Evolutionary conservation across 2,888 invertebrate species (phyloP).

Genomic region (Ligdia adustata): DNA sequence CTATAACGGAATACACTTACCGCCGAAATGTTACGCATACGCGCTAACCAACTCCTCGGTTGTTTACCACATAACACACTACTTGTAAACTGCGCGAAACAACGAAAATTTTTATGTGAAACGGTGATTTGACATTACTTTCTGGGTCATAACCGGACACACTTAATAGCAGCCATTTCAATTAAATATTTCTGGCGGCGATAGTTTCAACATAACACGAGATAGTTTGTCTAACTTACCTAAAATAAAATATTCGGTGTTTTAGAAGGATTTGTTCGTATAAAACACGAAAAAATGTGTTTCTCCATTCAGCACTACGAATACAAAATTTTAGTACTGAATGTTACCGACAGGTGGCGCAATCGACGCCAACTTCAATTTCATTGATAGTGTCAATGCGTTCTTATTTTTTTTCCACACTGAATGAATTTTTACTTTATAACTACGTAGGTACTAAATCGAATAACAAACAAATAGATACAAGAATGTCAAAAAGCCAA

Average conservation of each 20-base stretch:
- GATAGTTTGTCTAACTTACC: slow-evolving; percentile 62
- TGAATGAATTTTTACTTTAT: too few relatives aligned
- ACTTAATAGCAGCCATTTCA: slow-evolving; percentile 54
- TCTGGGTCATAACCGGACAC: slow-evolving; percentile 74
- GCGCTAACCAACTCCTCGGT: slow-evolving; percentile 8
- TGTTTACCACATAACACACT: slow-evolving; percentile 29
- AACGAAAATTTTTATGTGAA: slow-evolving; percentile 65
- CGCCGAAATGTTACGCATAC: slow-evolving; percentile 24
- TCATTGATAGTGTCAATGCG: slow-evolving; percentile 48
- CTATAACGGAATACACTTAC: slow-evolving; percentile 35
- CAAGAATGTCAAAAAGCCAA: too few relatives aligned
- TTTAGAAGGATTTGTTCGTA: slow-evolving; percentile 76
- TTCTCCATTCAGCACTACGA: slow-evolving; percentile 82
- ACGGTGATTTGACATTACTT: slow-evolving; percentile 79
- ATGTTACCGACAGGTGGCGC: slow-evolving; percentile 59
- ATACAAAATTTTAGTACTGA: slow-evolving; percentile 82
- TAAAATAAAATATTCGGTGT: slow-evolving; percentile 71
- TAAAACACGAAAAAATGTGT: slow-evolving; percentile 81
- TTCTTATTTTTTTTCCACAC: slow-evolving; percentile 48
- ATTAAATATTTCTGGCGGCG: slow-evolving; percentile 35
- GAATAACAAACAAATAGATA: too few relatives aligned
- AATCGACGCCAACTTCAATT: slow-evolving; percentile 21
- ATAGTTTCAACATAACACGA: slow-evolving; percentile 4
- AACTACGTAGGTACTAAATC: too few relatives aligned
- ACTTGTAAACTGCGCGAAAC: slow-evolving; percentile 51